Conservation (phyloP, 1,140 invertebrate genomes). For the Drosophila mayri region DNA sequence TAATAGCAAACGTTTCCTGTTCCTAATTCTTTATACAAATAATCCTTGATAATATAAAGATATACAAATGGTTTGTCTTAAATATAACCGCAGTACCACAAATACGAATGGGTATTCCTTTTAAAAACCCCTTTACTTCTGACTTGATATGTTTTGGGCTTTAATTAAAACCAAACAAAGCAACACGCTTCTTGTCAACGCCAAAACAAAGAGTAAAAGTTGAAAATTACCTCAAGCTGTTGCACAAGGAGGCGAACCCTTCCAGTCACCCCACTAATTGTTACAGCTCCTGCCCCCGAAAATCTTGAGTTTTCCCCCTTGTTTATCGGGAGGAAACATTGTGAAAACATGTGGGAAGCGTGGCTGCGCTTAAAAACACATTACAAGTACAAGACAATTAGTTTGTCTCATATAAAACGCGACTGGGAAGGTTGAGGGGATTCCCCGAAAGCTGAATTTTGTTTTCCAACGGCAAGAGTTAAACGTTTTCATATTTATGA, state of each 20-base stretch:
- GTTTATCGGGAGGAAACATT: slow-evolving; percentile 72
- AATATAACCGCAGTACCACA: neutral
- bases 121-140: slow-evolving; percentile 9
- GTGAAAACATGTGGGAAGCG: slow-evolving; percentile 76
- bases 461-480: slow-evolving; percentile 66
- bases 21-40: neutral
- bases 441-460: neutral
- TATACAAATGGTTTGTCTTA: neutral
- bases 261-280: slow-evolving; percentile 31
- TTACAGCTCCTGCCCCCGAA: slow-evolving; percentile 16
- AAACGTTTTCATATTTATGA: slow-evolving; percentile 84
- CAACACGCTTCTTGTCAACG: slow-evolving; percentile 72
- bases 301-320: slow-evolving; percentile 18
- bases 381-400: slow-evolving; percentile 81
- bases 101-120: neutral
- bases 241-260: slow-evolving; percentile 49
- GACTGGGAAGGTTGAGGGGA: neutral
- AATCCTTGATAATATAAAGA: neutral
- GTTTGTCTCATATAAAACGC: slow-evolving; percentile 73
- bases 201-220: slow-evolving; percentile 59
- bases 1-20: no score
- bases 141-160: slow-evolving; percentile 64
- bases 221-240: slow-evolving; percentile 83
- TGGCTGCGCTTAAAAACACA: slow-evolving; percentile 81
- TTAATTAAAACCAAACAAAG: slow-evolving; percentile 81